phyloP scores from a whole-genome alignment of 1,140 invertebrate species.

The Hylaeus volcanicus region DNA sequence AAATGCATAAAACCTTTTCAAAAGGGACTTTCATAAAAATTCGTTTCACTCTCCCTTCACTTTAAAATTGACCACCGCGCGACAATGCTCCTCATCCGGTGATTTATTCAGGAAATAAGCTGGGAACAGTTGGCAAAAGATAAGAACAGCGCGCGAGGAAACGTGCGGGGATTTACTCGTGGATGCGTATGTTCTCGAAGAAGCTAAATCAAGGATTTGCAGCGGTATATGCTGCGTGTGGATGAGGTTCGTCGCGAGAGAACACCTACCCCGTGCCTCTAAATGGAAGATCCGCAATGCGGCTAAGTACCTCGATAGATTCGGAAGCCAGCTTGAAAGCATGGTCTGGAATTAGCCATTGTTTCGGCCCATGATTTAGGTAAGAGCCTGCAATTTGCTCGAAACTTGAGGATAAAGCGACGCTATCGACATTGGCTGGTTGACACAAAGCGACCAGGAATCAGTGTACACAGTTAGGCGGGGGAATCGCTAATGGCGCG shows the following conservation, averaged over 20 bases:
- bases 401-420: conserved; percentile 42
- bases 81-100: conserved; percentile 20
- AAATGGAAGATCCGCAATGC: conserved; percentile 60
- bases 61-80: not conserved
- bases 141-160: conserved; percentile 28
- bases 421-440: conserved; percentile 22
- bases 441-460: conserved; percentile 25
- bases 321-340: conserved; percentile 47
- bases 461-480: not conserved
- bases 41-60: too few species aligned
- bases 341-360: conserved; percentile 55
- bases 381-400: conserved; percentile 52
- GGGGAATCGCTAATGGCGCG: conserved; percentile 7
- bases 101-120: conserved; percentile 11
- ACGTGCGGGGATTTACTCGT: conserved; percentile 2
- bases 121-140: conserved; percentile 39
- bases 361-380: conserved; percentile 55
- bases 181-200: conserved; percentile 2
- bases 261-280: conserved; percentile 31
- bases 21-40: too few species aligned
- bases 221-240: conserved; percentile 15
- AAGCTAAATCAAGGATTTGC: conserved; percentile 55
- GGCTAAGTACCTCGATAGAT: conserved; percentile 62
- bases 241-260: conserved; percentile 27
- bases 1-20: too few species aligned